These are phyloP conservation scores for Eolophus roseicapilla DNA, from an alignment of 2,113 vertebrate genomes.

Conservation along the genomic window DNA sequence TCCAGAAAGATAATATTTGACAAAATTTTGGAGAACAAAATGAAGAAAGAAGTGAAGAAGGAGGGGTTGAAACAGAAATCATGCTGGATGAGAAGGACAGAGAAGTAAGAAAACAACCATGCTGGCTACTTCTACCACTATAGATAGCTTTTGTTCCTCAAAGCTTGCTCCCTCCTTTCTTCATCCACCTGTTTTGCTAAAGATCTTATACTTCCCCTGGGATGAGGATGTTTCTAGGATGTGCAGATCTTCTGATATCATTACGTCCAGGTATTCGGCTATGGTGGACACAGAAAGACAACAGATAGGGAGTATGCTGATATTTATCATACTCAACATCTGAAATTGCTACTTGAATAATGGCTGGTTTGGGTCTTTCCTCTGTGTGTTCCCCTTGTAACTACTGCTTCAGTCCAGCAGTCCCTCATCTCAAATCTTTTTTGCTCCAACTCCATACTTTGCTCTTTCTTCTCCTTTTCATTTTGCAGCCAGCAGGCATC, in stretches of 20 bases:
- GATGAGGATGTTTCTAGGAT: background rate
- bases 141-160: background rate
- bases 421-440: background rate
- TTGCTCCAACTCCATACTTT: background rate
- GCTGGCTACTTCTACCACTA: background rate
- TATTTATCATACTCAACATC: background rate
- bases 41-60: background rate
- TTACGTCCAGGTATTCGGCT: background rate
- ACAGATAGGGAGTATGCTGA: fast-evolving
- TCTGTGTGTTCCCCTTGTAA: background rate
- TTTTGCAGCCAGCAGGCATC: background rate
- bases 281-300: background rate
- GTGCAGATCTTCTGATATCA: background rate
- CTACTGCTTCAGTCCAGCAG: background rate
- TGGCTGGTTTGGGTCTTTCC: background rate
- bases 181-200: background rate
- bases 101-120: background rate
- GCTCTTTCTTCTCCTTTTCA: background rate
- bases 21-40: background rate
- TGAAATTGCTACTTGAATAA: background rate
- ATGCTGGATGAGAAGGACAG: background rate
- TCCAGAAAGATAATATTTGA: background rate
- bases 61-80: background rate
- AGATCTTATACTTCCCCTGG: background rate
- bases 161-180: background rate